These are phyloP conservation scores for Pseudomyrmex cubaensis DNA, from an alignment of 1,140 invertebrate genomes.

Conservation along the genomic window DNA sequence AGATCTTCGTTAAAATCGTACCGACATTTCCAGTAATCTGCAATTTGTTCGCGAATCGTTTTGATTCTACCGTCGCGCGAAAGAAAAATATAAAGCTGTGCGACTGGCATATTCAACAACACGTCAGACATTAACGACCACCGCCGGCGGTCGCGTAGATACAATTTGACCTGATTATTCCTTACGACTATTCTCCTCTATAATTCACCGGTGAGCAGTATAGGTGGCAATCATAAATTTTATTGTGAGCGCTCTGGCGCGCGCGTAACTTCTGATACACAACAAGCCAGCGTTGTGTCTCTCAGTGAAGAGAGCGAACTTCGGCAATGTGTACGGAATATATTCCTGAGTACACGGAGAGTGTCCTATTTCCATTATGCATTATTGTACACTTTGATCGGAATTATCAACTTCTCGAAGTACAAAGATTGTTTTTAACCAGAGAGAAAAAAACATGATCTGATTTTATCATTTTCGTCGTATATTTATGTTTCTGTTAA, in stretches of 20 bases:
- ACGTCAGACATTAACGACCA: constrained; percentile 32
- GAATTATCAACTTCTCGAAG: not conserved
- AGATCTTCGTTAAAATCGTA: not conserved
- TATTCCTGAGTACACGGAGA: not conserved
- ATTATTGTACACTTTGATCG: not conserved
- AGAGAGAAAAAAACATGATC: no score
- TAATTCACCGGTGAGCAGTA: constrained; percentile 26
- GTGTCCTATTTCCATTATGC: not conserved
- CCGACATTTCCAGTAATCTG: not conserved
- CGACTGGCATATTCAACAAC: constrained; percentile 3
- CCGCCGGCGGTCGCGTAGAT: constrained; percentile 3
- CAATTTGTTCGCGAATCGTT: not conserved
- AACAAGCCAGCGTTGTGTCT: constrained; percentile 16
- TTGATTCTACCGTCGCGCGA: not conserved
- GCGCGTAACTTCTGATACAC: constrained; percentile 19
- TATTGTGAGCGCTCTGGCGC: constrained; percentile 1
- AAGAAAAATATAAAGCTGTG: not conserved
- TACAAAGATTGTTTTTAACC: no score
- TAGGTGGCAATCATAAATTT: constrained; percentile 43
- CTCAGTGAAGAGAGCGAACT: not conserved
- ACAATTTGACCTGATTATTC: constrained; percentile 50
- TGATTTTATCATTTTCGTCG: no score
- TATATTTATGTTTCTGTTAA: no score
- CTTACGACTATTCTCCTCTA: constrained; percentile 37
- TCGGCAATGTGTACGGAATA: not conserved